These are phyloP conservation scores for Cheilosia scutellata DNA, from an alignment of 2,888 invertebrate species.

Conservation along the genomic window DNA sequence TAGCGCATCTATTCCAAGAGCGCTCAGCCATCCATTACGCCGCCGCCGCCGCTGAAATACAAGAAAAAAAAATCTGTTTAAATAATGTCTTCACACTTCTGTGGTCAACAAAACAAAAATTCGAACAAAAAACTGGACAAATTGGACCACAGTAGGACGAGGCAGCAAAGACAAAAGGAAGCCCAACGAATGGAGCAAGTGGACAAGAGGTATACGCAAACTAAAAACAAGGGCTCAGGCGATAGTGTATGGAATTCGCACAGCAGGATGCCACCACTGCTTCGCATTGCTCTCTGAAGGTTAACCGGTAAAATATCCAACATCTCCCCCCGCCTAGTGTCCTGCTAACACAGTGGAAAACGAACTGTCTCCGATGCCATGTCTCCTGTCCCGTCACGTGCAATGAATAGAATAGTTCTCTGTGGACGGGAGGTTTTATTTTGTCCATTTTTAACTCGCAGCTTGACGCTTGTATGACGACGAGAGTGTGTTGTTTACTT, in stretches of 20 bases:
- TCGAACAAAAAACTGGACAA: constrained; percentile 59
- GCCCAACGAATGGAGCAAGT: constrained; percentile 25
- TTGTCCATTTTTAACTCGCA: constrained; percentile 12
- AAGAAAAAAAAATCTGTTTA: constrained; percentile 68
- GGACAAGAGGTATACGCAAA: constrained; percentile 1
- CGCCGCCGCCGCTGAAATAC: constrained; percentile 47
- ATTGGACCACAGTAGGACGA: constrained; percentile 74
- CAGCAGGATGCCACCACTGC: constrained; percentile 66
- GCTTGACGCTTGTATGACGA: constrained; percentile 68
- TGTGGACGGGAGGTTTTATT: background rate
- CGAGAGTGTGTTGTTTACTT: constrained; percentile 74
- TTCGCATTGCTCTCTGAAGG: constrained; percentile 58
- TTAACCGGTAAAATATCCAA: constrained; percentile 71
- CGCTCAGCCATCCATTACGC: constrained; percentile 41
- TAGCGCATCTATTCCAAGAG: constrained; percentile 41
- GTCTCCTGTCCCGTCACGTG: constrained; percentile 53
- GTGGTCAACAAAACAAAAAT: constrained; percentile 72
- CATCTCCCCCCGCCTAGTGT: constrained; percentile 64
- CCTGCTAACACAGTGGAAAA: constrained; percentile 22
- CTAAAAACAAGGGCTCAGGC: constrained; percentile 42
- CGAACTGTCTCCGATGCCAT: constrained; percentile 46
- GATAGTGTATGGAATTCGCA: constrained; percentile 61
- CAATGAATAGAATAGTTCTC: constrained; percentile 60
- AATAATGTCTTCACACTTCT: constrained; percentile 76
- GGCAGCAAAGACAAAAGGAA: constrained; percentile 64